Evolutionary conservation across 1,140 invertebrate species (phyloP), one percentile per base, ranked within the genome.

Genomic region (Scaptomyza montana): DNA sequence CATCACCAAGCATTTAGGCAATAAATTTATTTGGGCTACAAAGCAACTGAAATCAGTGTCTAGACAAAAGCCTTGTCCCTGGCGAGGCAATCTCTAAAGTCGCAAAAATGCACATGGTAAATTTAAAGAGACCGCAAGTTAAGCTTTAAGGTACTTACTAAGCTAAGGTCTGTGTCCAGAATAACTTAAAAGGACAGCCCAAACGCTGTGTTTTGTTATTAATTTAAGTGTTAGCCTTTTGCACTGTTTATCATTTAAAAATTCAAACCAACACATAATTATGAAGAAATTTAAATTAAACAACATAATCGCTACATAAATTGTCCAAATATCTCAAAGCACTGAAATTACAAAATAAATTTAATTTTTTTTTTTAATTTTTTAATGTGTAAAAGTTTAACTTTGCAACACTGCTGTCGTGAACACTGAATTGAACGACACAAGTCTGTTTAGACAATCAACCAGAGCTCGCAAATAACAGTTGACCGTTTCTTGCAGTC

Each of bases 31-130:
- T 86, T 86, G 46, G 39, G 68, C 43, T 65, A 54, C 50, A 49
- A 41, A 68, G 46, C 75, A 69, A 84, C 76, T 73, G 57, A 78
- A 81, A 86, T 86, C 78, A 87, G 82, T 81, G 82, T 87, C 82
- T 86, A 82, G 82, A 87, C 82, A 33, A 49, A 67, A 74, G 69
- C 43, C 55, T 53, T 59, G 73, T 60, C 46, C 55, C 60, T 59
- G 73, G 63, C 46, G 33, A 49, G 61, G 36, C 41, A 41, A 43
- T 49, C 50, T 54, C 25, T 41, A 68, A 50, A 81, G 66, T 77
- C 53, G 43, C 50, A 66, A 43, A 53, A 69, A 50, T 55, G 62
- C 82, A 71, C 78, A 63, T 81, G 75, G 56, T 82, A 78, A 81
- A 78, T 87, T 86, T 87, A 87, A 87, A 86, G 59, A 56, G 68